These are phyloP conservation scores for Eurytoma adleriae DNA, from an alignment of 2,888 invertebrate genomes.

Conservation along the genomic window DNA sequence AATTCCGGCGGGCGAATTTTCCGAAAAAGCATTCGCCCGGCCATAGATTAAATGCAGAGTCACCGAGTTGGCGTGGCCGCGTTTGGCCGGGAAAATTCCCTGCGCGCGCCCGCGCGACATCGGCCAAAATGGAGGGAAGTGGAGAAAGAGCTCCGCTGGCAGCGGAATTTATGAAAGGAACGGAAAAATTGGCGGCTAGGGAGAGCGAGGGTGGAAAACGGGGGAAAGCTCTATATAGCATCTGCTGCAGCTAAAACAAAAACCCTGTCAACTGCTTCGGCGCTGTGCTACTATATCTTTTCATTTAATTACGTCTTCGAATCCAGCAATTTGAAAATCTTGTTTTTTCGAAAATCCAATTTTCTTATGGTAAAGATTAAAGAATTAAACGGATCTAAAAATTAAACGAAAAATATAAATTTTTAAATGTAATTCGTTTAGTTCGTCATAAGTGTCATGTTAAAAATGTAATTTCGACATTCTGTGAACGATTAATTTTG, in stretches of 20 bases:
- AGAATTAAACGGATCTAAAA: not conserved
- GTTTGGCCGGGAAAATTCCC: conserved; percentile 50
- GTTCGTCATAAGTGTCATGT: too few species aligned
- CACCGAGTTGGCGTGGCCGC: conserved; percentile 56
- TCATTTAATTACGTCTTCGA: too few species aligned
- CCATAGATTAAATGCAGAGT: conserved; percentile 71
- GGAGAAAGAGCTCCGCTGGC: not conserved
- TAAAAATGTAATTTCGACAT: too few species aligned
- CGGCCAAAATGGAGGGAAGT: conserved; percentile 11
- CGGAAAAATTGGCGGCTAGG: conserved; percentile 55
- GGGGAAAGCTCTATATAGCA: conserved; percentile 19
- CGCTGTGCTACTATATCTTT: too few species aligned
- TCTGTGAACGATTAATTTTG: too few species aligned
- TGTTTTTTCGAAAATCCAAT: too few species aligned
- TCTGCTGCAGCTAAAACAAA: conserved; percentile 6
- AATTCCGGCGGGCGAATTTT: conserved; percentile 71
- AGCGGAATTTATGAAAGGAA: conserved; percentile 52
- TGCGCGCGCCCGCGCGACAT: not conserved
- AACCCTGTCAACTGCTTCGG: not conserved
- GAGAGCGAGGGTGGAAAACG: conserved; percentile 25
- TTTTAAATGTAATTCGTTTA: too few species aligned
- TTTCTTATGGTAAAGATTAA: not conserved
- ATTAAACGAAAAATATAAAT: too few species aligned
- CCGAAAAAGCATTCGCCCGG: conserved; percentile 69
- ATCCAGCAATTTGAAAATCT: too few species aligned